Conservation (phyloP, 2,113 vertebrate species). For the Dicentrarchus labrax region DNA sequence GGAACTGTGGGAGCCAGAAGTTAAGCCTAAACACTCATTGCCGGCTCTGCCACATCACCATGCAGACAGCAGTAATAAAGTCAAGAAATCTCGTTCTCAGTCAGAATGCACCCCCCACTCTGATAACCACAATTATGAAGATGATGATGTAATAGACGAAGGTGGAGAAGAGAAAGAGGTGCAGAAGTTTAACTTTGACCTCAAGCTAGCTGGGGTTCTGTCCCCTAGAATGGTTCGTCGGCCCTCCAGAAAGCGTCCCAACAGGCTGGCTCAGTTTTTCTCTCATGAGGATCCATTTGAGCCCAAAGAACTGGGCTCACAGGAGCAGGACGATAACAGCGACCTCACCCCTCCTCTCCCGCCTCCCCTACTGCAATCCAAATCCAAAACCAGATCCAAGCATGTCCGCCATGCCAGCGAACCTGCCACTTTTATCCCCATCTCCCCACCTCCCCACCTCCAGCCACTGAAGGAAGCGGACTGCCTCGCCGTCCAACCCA, state of each 20-base stretch:
- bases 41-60: constrained; percentile 28
- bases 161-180: constrained; percentile 43
- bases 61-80: constrained; percentile 36
- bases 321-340: constrained; percentile 52
- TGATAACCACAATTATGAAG: constrained; percentile 59
- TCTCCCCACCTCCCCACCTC: constrained; percentile 83
- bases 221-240: constrained; percentile 88
- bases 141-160: constrained; percentile 62
- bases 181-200: constrained; percentile 86
- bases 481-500: constrained; percentile 59
- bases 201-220: constrained; percentile 86
- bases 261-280: constrained; percentile 84
- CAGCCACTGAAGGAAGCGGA: constrained; percentile 66
- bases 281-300: constrained; percentile 70
- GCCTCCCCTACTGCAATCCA: constrained; percentile 53
- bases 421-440: constrained; percentile 89
- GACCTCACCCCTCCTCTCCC: constrained; percentile 58
- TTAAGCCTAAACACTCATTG: constrained; percentile 53
- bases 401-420: constrained; percentile 93
- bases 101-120: constrained; percentile 80
- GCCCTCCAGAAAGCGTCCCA: constrained; percentile 90
- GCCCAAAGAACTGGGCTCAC: constrained; percentile 52
- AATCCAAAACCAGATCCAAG: constrained; percentile 82
- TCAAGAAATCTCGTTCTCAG: constrained; percentile 76
- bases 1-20: constrained; percentile 78